Percentiles rank a stretch among this genome's conserved stretches.
Evolutionary conservation across 2,113 vertebrate species (phyloP).

Genomic region (Orycteropus afer): DNA sequence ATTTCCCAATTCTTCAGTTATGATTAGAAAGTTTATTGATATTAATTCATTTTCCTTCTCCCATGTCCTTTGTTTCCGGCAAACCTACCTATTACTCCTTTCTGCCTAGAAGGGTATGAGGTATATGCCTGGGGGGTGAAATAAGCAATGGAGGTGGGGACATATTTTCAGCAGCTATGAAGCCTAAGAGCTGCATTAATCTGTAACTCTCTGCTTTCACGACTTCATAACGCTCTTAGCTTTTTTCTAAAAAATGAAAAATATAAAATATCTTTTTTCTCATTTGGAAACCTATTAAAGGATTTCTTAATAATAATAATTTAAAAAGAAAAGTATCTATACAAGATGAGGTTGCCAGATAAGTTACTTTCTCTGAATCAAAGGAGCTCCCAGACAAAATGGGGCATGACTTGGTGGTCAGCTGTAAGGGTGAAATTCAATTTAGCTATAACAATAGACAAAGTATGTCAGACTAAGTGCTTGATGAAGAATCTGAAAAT

Average conservation of each 20-base stretch:
- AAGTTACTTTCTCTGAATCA: slow-evolving; percentile 75
- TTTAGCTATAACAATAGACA: slow-evolving; percentile 79
- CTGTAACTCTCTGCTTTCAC: slow-evolving; percentile 76
- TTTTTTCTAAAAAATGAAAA: slow-evolving; percentile 39
- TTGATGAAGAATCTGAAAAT: slow-evolving; percentile 66
- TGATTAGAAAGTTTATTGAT: neutral
- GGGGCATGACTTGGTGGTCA: slow-evolving; percentile 74
- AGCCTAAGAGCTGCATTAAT: slow-evolving; percentile 79
- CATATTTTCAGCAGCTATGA: slow-evolving; percentile 66
- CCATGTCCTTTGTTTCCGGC: slow-evolving; percentile 13
- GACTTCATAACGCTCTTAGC: slow-evolving; percentile 71
- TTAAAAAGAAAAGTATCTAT: slow-evolving; percentile 73
- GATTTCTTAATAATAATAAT: too few relatives aligned
- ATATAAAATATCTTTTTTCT: slow-evolving; percentile 69
- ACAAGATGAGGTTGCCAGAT: slow-evolving; percentile 74
- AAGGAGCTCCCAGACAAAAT: slow-evolving; percentile 75
- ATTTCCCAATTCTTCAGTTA: neutral
- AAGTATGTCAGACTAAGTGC: slow-evolving; percentile 70
- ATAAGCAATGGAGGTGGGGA: neutral
- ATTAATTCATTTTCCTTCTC: neutral
- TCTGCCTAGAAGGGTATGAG: neutral
- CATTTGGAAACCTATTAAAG: slow-evolving; percentile 77
- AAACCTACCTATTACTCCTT: slow-evolving; percentile 57
- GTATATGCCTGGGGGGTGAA: neutral
- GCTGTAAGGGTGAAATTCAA: slow-evolving; percentile 81